Conservation (phyloP, 1,140 invertebrate genomes). For the Drosophila tsacasi region DNA sequence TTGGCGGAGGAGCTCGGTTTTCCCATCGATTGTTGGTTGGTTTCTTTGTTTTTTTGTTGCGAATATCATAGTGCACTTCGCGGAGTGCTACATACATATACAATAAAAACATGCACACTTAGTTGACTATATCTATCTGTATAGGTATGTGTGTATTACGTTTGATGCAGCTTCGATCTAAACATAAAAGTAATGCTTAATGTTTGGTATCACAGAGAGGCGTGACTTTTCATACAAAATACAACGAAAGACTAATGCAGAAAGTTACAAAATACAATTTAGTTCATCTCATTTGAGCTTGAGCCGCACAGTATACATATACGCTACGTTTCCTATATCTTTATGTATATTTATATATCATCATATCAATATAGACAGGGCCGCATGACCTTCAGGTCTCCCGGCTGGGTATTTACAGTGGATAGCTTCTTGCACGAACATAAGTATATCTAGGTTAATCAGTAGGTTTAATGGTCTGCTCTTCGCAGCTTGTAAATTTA, state of each 20-base stretch:
- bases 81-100: conserved; percentile 57
- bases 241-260: conserved; percentile 71
- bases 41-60: conserved; percentile 34
- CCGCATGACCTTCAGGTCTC: conserved; percentile 8
- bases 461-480: conserved; percentile 51
- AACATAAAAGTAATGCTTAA: conserved; percentile 84
- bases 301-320: conserved; percentile 52
- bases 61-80: conserved; percentile 67
- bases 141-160: conserved; percentile 50
- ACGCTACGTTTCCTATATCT: conserved; percentile 47
- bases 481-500: conserved; percentile 52
- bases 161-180: conserved; percentile 74
- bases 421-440: conserved; percentile 53
- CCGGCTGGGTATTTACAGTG: conserved; percentile 51
- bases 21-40: conserved; percentile 8
- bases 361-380: conserved; percentile 48
- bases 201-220: conserved; percentile 85
- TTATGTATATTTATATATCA: conserved; percentile 41
- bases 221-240: conserved; percentile 82
- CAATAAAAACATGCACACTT: conserved; percentile 79
- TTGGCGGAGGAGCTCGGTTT: conserved; percentile 36
- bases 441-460: conserved; percentile 44
- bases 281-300: conserved; percentile 65
- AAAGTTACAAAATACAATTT: conserved; percentile 77
- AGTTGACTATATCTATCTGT: conserved; percentile 67